A percentile compares a stretch with the other conserved stretches of the same genome.
Conservation (phyloP, 1,140 invertebrate species). For the Orchesella cincta region DNA sequence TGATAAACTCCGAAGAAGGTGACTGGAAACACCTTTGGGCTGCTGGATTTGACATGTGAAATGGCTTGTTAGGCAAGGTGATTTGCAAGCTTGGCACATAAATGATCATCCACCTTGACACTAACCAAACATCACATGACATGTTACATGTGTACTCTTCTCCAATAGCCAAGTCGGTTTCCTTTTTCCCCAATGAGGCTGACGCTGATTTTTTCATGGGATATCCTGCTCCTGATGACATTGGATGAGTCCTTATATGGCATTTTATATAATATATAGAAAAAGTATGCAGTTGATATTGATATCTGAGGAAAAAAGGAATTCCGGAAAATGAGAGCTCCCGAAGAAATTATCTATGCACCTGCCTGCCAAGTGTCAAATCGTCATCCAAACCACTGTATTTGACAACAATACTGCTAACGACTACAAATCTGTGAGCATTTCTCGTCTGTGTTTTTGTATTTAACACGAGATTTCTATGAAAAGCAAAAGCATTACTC, state of each 20-base stretch:
- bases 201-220: neutral
- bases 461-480: neutral
- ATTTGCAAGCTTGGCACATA: conserved; percentile 21
- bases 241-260: neutral
- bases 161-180: conserved; percentile 10
- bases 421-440: no score
- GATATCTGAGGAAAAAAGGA: neutral
- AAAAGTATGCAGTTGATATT: neutral
- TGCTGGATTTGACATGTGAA: conserved; percentile 19
- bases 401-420: no score
- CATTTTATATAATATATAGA: neutral
- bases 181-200: neutral
- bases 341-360: neutral
- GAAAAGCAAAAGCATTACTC: neutral
- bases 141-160: conserved; percentile 10
- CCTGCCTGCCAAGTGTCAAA: neutral
- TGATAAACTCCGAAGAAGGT: conserved; percentile 19
- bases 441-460: no score
- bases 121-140: conserved; percentile 16
- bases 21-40: conserved; percentile 17
- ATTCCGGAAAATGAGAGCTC: neutral
- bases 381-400: no score
- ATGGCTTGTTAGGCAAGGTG: conserved; percentile 23
- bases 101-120: conserved; percentile 21
- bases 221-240: neutral